Percentiles rank a stretch among this genome's conserved stretches.
Evolutionary conservation across 1,140 invertebrate genomes (phyloP).

Genomic region (Pseudomyrmex cubaensis): DNA sequence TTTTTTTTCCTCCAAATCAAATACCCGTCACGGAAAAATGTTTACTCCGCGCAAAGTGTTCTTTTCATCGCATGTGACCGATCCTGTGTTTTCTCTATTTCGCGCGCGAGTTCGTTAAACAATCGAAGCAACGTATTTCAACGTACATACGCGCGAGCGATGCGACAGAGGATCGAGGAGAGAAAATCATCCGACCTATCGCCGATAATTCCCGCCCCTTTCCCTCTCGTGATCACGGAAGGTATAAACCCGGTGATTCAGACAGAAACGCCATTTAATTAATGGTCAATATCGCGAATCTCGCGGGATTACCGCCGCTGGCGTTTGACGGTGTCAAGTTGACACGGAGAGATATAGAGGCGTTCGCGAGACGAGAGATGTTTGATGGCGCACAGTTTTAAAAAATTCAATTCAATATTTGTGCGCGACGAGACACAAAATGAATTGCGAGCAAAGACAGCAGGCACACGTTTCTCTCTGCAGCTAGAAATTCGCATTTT

Average conservation of each 20-base stretch:
- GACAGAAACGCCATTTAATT: conserved; percentile 66
- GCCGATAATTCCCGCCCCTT: conserved; percentile 60
- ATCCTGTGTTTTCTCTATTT: conserved; percentile 24
- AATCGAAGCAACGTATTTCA: conserved; percentile 14
- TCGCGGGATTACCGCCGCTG: conserved; percentile 9
- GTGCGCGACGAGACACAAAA: conserved; percentile 18
- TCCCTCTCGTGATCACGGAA: conserved; percentile 36
- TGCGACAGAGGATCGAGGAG: not conserved
- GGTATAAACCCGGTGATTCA: conserved; percentile 60
- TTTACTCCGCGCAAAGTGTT: not conserved
- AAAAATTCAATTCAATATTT: conserved; percentile 47
- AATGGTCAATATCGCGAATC: conserved; percentile 62
- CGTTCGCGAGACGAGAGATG: no score
- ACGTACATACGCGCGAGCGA: not conserved
- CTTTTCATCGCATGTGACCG: not conserved
- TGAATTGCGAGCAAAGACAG: not conserved
- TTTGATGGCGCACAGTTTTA: conserved; percentile 1
- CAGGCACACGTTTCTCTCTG: conserved; percentile 12
- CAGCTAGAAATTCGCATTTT: conserved; percentile 38
- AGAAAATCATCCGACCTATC: conserved; percentile 25
- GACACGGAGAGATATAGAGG: conserved; percentile 18
- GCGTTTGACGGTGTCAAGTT: conserved; percentile 70
- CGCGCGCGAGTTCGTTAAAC: not conserved
- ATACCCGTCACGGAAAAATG: not conserved
- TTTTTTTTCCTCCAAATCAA: no score